These are phyloP conservation scores for Parnassius apollo DNA, from an alignment of 2,888 invertebrate genomes.

Conservation along the genomic window DNA sequence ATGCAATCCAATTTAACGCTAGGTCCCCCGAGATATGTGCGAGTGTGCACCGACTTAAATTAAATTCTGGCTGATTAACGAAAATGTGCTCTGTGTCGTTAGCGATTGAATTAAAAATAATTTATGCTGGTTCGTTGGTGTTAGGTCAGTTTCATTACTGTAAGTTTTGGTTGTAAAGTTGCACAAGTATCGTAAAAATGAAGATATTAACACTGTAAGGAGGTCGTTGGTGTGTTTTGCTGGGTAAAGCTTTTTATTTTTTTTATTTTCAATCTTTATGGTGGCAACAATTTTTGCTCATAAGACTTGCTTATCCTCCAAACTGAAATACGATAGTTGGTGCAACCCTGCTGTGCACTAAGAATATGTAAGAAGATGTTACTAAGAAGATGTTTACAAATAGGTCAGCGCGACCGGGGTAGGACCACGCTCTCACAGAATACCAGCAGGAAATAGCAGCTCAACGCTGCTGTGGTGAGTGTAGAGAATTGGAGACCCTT, in stretches of 20 bases:
- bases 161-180: constrained; percentile 30
- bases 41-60: constrained; percentile 23
- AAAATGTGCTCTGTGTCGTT: constrained; percentile 38
- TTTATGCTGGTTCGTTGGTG: constrained; percentile 2
- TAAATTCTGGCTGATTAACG: constrained; percentile 35
- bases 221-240: constrained; percentile 1
- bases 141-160: constrained; percentile 28
- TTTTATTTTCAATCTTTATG: neutral
- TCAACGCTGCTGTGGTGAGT: no score
- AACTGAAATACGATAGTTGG: no score
- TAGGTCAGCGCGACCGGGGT: no score
- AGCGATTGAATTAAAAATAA: constrained; percentile 35
- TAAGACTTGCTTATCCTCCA: neutral
- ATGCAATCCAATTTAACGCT: constrained; percentile 27
- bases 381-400: no score
- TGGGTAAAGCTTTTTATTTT: constrained; percentile 4
- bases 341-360: no score
- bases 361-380: no score
- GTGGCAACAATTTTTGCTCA: neutral
- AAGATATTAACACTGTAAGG: constrained; percentile 24
- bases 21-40: constrained; percentile 20
- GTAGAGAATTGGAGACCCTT: no score
- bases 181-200: constrained; percentile 21
- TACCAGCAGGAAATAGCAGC: no score
- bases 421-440: no score